These are phyloP conservation scores for Argyra leucocephala DNA, from an alignment of 2,888 invertebrate species.

Conservation along the genomic window DNA sequence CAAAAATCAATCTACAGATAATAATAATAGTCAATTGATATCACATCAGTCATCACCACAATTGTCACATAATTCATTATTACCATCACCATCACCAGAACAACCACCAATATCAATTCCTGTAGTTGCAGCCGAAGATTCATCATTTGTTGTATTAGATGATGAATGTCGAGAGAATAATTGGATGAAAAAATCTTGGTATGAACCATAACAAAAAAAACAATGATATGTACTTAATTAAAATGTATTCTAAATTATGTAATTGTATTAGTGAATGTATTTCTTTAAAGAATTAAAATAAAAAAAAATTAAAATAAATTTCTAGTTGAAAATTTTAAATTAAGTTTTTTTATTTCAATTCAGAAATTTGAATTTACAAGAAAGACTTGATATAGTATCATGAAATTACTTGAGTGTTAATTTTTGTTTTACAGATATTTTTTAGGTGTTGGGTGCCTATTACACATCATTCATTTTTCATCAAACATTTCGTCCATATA, in stretches of 20 bases:
- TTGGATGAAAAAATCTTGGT: slow-evolving; percentile 43
- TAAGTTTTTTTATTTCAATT: too few relatives aligned
- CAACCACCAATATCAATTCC: slow-evolving; percentile 26
- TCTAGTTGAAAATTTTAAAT: too few relatives aligned
- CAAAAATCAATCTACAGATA: slow-evolving; percentile 25
- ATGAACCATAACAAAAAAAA: slow-evolving; percentile 28
- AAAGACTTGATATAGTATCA: too few relatives aligned
- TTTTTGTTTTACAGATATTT: too few relatives aligned
- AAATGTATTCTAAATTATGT: background rate
- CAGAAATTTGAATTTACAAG: too few relatives aligned
- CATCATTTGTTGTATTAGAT: slow-evolving; percentile 39
- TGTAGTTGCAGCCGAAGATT: slow-evolving; percentile 9
- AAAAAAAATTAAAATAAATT: too few relatives aligned
- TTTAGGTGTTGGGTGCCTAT: too few relatives aligned
- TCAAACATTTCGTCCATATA: too few relatives aligned
- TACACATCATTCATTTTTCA: too few relatives aligned
- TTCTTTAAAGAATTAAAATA: too few relatives aligned
- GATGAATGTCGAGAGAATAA: slow-evolving; percentile 38
- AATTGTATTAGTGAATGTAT: too few relatives aligned
- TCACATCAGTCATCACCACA: slow-evolving; percentile 14
- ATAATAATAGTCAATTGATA: slow-evolving; percentile 22
- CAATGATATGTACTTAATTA: background rate
- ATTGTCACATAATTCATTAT: slow-evolving; percentile 24
- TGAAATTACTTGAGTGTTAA: too few relatives aligned
- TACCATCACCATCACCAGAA: background rate